phyloP scores from a whole-genome alignment of 2,113 vertebrate genomes.

The Cynoglossus semilaevis region DNA sequence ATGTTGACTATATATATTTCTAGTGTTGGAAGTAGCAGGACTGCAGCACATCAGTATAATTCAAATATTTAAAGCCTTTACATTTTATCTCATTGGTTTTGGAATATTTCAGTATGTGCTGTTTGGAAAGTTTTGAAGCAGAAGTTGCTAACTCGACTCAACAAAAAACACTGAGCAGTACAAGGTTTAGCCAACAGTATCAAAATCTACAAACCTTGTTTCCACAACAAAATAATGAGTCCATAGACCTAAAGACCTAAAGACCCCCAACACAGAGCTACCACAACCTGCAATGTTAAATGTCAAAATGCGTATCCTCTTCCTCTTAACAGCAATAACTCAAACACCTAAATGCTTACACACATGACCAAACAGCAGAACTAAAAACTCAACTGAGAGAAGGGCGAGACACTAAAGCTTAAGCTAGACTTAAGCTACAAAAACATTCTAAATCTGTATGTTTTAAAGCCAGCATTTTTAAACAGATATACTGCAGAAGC shows the following conservation, averaged over 20 bases:
- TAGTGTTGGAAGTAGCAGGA: slow-evolving; percentile 1
- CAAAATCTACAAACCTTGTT: slow-evolving; percentile 32
- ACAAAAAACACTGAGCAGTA: background rate
- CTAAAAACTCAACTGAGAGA: slow-evolving; percentile 45
- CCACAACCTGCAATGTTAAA: slow-evolving; percentile 12
- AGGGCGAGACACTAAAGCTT: slow-evolving; percentile 40
- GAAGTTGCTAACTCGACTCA: slow-evolving; percentile 1
- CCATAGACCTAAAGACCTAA: slow-evolving; percentile 19
- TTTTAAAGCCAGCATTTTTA: slow-evolving; percentile 45
- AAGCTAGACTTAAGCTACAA: slow-evolving; percentile 10
- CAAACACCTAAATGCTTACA: background rate
- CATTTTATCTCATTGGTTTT: slow-evolving; percentile 46
- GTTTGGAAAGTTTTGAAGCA: slow-evolving; percentile 35
- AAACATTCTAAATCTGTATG: slow-evolving; percentile 32
- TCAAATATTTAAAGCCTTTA: slow-evolving; percentile 34
- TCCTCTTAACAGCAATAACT: slow-evolving; percentile 2
- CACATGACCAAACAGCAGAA: slow-evolving; percentile 19
- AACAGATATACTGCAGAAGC: slow-evolving; percentile 32
- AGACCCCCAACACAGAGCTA: slow-evolving; percentile 1
- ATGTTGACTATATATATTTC: background rate
- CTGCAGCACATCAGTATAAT: background rate
- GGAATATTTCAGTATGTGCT: slow-evolving; percentile 1
- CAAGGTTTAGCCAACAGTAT: slow-evolving; percentile 4
- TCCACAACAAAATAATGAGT: slow-evolving; percentile 17
- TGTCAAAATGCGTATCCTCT: slow-evolving; percentile 23